phyloP scores from a whole-genome alignment of 2,797 vertebrate genomes.

The Cynodonichthys magdalenae region DNA sequence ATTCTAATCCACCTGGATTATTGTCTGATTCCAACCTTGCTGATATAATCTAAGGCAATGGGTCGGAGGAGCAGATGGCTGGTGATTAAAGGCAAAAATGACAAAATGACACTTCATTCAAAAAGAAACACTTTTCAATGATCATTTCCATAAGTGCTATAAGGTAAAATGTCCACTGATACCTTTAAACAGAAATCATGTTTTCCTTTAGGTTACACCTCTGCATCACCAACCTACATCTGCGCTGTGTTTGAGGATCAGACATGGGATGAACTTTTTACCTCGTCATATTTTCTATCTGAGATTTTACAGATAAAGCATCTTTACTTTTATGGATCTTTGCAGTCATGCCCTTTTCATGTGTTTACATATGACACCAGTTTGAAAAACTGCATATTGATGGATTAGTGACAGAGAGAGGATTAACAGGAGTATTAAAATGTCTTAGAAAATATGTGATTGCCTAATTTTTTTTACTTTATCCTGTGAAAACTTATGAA shows the following conservation, averaged over 20 bases:
- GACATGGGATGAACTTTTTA: too few relatives aligned
- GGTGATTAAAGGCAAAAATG: slow-evolving; percentile 38
- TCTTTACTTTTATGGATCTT: neutral
- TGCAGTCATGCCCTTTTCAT: neutral
- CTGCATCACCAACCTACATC: neutral
- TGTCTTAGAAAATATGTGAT: slow-evolving; percentile 30
- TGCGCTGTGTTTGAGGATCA: neutral
- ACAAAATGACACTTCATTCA: slow-evolving; percentile 16
- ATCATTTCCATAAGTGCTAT: too few relatives aligned
- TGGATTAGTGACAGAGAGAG: slow-evolving; percentile 43
- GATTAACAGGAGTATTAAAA: slow-evolving; percentile 62
- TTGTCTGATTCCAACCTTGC: slow-evolving; percentile 64
- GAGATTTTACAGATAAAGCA: neutral
- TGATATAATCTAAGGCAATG: slow-evolving; percentile 66
- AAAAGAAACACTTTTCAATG: neutral
- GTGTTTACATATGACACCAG: slow-evolving; percentile 24
- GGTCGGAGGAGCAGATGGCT: slow-evolving; percentile 68
- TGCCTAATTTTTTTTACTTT: slow-evolving; percentile 15
- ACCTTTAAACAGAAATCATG: too few relatives aligned
- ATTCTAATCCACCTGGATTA: slow-evolving; percentile 78
- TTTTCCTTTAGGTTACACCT: neutral
- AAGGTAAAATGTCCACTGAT: too few relatives aligned
- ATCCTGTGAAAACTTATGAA: neutral
- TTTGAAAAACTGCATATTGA: slow-evolving; percentile 22
- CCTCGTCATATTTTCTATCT: too few relatives aligned